Base-by-base conservation (phyloP, 2,797 vertebrate species). In the Dendrocincla fuliginosa region DNA sequence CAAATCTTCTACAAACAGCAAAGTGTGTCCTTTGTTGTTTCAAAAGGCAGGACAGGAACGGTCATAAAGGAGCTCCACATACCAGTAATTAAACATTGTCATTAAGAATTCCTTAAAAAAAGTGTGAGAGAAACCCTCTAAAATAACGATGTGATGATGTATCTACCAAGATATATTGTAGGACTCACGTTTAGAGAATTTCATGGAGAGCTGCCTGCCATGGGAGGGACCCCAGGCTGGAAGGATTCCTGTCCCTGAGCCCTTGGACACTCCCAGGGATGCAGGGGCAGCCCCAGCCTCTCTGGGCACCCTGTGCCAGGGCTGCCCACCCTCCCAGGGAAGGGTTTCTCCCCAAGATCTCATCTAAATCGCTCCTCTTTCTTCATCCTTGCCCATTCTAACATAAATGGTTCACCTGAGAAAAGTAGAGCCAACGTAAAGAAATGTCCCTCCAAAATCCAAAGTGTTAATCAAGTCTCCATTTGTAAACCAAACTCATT, bases 101-200 rank as follows among this genome's bases (percentile, higher is more conserved):
- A 14, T 84, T 57, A 59, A 27, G 59, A 37, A 10, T n/a, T 50
- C 28, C 13, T 55, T 33, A 2, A 42, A 32, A 33, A 68, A 35
- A 7, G 24, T 46, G 18, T 39, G 44, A 27, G 52, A 5, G 13
- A 23, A 33, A 0, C 4, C 7, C 14, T 60, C 25, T 57, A 27
- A 67, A 87, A 80, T 20, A 35, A 41, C 61, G 13, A 50, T 6
- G 0, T 14, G 2, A 0, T 11, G 2, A 13, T 47, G 3, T 6
- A 2, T 24, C 47, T 46, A 20, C 6, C 41, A 32, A 41, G n/a
- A 41, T 4, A 12, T 37, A 14, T 10, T 33, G 2, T 27, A 50
- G 59, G 67, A 42, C 9, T 42, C 27, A 22, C 7, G 22, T 6
- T 5, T 64, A 32, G 41, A 12, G 22, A 44, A n/a, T 32, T 24